Evolutionary conservation across 2,113 vertebrate species (phyloP).

Genomic region (Butorides virescens): DNA sequence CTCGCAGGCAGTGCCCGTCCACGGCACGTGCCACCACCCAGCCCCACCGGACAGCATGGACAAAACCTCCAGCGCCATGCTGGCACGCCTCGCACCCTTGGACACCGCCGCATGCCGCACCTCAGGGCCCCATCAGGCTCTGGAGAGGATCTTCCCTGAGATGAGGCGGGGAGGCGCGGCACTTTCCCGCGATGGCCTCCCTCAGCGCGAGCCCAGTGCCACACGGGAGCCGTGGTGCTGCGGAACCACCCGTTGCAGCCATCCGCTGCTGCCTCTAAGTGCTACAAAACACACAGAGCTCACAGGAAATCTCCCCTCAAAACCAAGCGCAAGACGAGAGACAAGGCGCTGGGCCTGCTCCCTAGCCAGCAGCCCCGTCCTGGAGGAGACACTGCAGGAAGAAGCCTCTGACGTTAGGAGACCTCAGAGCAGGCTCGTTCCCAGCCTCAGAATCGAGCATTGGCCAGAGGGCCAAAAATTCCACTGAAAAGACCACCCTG

Average conservation of each 20-base stretch:
- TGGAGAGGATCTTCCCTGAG: not conserved
- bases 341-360: not conserved
- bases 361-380: not conserved
- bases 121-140: not conserved
- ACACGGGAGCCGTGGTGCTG: not conserved
- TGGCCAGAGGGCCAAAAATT: not conserved
- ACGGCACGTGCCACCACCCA: not conserved
- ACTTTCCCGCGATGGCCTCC: not conserved
- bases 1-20: not conserved
- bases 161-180: not conserved
- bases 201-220: not conserved
- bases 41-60: not conserved
- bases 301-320: not conserved
- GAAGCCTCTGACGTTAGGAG: not conserved
- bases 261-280: not conserved
- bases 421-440: not conserved
- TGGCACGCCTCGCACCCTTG: not conserved
- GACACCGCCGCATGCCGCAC: accelerated
- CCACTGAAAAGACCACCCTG: not conserved
- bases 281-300: not conserved
- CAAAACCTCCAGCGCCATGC: not conserved
- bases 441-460: not conserved
- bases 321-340: not conserved
- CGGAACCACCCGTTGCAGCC: not conserved
- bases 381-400: not conserved